Evolutionary conservation across 2,888 invertebrate genomes (phyloP).

Genomic region (Tridacna gigas): DNA sequence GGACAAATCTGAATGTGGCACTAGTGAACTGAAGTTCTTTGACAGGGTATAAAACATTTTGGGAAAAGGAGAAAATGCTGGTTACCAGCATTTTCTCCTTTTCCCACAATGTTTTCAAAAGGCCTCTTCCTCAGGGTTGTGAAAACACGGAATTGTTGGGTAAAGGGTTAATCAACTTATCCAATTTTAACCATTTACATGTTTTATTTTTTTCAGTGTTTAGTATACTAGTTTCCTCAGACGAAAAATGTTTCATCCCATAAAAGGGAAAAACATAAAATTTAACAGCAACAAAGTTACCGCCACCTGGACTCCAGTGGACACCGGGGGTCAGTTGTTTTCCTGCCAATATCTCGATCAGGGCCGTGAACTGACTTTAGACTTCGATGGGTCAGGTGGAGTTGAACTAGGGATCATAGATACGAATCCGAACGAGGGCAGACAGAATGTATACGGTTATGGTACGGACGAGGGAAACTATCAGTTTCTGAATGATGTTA

Average conservation of each 20-base stretch:
- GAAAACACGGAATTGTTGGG: too few relatives aligned
- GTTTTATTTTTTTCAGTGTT: neutral
- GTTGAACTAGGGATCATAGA: constrained; percentile 45
- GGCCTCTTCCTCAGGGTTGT: too few relatives aligned
- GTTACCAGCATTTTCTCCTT: too few relatives aligned
- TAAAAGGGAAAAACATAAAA: constrained; percentile 48
- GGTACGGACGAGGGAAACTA: neutral
- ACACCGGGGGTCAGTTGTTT: constrained; percentile 46
- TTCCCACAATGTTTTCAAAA: too few relatives aligned
- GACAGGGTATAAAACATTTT: too few relatives aligned
- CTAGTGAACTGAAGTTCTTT: too few relatives aligned
- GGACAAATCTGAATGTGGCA: too few relatives aligned
- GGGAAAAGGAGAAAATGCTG: too few relatives aligned
- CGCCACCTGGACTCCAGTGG: constrained; percentile 44
- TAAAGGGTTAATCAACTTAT: too few relatives aligned
- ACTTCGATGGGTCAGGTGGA: constrained; percentile 43
- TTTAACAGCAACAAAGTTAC: constrained; percentile 24
- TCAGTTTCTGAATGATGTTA: constrained; percentile 57
- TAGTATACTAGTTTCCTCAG: neutral
- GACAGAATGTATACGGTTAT: constrained; percentile 12
- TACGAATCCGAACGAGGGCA: constrained; percentile 21
- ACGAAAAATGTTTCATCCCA: constrained; percentile 49
- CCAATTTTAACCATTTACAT: too few relatives aligned
- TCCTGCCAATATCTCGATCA: constrained; percentile 12
- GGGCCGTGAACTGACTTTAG: constrained; percentile 24